Percentiles rank a stretch among this genome's conserved stretches.
phyloP scores from a whole-genome alignment of 2,113 vertebrate genomes.

The Antennarius striatus region DNA sequence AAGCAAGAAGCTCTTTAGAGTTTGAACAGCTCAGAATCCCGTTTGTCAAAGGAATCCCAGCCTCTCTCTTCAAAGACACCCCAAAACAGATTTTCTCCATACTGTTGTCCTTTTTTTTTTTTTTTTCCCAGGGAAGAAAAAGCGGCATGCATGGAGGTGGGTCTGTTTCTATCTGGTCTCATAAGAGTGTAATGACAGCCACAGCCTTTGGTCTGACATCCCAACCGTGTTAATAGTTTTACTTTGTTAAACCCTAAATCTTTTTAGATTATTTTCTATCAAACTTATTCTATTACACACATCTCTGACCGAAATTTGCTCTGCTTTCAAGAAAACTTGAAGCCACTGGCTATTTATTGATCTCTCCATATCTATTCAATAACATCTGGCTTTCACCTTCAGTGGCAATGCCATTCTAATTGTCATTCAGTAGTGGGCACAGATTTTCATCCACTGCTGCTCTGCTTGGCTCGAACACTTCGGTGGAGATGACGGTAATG shows the following conservation, averaged over 20 bases:
- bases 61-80: conserved; percentile 59
- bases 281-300: neutral
- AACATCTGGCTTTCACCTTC: too few relatives aligned
- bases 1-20: conserved; percentile 37
- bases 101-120: neutral
- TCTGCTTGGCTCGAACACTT: too few relatives aligned
- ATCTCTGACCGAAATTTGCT: neutral
- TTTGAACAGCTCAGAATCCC: neutral
- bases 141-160: neutral
- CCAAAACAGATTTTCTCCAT: conserved; percentile 20
- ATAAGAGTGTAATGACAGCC: neutral
- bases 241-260: neutral
- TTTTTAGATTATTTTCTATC: too few relatives aligned
- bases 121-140: neutral
- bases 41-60: conserved; percentile 35
- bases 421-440: too few relatives aligned
- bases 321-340: neutral
- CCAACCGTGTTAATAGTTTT: conserved; percentile 1
- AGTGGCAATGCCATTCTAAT: too few relatives aligned
- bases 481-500: too few relatives aligned
- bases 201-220: neutral
- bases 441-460: too few relatives aligned
- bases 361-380: too few relatives aligned
- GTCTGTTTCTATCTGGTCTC: neutral
- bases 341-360: too few relatives aligned